Conservation (phyloP, 2,113 vertebrate species). For the Jaculus jaculus region DNA sequence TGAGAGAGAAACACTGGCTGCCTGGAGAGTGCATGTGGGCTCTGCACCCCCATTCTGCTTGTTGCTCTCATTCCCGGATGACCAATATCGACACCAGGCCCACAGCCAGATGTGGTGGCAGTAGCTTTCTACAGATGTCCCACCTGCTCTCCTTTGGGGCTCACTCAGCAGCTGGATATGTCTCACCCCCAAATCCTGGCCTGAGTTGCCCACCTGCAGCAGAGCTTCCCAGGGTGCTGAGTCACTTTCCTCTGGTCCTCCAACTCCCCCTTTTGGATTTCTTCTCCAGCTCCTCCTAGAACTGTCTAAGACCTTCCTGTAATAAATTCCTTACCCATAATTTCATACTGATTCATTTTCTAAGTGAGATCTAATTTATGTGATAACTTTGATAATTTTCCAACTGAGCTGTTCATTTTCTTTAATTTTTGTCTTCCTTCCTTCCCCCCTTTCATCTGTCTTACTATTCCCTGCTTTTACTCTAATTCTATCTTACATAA, state of each 20-base stretch:
- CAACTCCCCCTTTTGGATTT: not conserved
- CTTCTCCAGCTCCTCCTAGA: not conserved
- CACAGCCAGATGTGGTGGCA: not conserved
- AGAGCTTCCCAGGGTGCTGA: not conserved
- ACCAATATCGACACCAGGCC: not conserved
- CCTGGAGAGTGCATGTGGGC: not conserved
- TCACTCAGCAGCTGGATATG: not conserved
- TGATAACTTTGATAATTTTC: conserved; percentile 19
- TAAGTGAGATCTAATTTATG: conserved; percentile 9
- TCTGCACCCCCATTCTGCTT: not conserved
- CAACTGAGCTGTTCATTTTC: not conserved
- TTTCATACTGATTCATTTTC: not conserved
- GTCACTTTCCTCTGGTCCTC: not conserved
- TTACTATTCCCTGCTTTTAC: too few species aligned
- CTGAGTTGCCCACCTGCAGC: not conserved
- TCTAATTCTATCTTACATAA: too few species aligned
- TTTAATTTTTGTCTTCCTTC: not conserved
- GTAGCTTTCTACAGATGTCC: not conserved
- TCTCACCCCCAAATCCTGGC: not conserved
- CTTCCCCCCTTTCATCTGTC: not conserved
- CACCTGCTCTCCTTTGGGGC: conserved; percentile 18
- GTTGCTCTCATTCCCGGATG: not conserved
- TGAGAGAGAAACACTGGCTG: not conserved
- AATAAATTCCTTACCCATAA: not conserved
- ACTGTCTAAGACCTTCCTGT: not conserved